phyloP scores from a whole-genome alignment of 64 coral and sea anemone species.

The Catalaphyllia jardinei region DNA sequence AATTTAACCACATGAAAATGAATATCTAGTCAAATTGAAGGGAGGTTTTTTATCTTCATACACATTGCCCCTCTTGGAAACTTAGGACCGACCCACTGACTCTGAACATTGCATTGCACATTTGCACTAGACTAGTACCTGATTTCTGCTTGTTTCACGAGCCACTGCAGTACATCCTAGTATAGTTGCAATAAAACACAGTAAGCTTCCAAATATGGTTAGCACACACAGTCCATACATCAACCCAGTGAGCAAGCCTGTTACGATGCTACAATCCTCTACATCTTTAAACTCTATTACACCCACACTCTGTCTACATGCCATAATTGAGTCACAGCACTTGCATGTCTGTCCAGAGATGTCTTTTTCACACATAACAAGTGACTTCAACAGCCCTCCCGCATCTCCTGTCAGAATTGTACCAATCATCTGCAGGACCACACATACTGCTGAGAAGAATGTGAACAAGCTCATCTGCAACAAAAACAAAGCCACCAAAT shows the following conservation, averaged over 20 bases:
- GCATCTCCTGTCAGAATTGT: slow-evolving; percentile 87
- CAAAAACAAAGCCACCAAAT: background rate
- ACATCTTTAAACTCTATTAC: slow-evolving; percentile 70
- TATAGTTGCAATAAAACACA: slow-evolving; percentile 91
- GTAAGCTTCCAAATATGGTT: slow-evolving; percentile 81
- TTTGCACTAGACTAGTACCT: slow-evolving; percentile 32
- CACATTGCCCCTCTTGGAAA: too few species aligned
- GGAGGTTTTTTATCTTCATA: too few species aligned
- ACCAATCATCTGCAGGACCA: slow-evolving; percentile 91
- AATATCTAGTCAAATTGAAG: too few species aligned
- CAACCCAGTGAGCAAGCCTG: slow-evolving; percentile 73
- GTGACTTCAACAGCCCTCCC: slow-evolving; percentile 73
- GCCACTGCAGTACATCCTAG: slow-evolving; percentile 91
- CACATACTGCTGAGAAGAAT: slow-evolving; percentile 92
- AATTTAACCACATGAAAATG: too few species aligned
- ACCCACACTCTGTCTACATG: slow-evolving; percentile 43
- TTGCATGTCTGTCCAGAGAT: slow-evolving; percentile 20
- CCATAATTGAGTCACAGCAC: slow-evolving; percentile 67
- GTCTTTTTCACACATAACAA: slow-evolving; percentile 58
- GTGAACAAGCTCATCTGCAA: slow-evolving; percentile 90
- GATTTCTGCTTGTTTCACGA: slow-evolving; percentile 69
- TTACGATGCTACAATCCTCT: slow-evolving; percentile 62
- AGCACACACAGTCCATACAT: slow-evolving; percentile 88
- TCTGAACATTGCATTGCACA: background rate
- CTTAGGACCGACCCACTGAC: too few species aligned